Evolutionary conservation across 2,888 invertebrate genomes (phyloP).

Genomic region (Phania funesta): DNA sequence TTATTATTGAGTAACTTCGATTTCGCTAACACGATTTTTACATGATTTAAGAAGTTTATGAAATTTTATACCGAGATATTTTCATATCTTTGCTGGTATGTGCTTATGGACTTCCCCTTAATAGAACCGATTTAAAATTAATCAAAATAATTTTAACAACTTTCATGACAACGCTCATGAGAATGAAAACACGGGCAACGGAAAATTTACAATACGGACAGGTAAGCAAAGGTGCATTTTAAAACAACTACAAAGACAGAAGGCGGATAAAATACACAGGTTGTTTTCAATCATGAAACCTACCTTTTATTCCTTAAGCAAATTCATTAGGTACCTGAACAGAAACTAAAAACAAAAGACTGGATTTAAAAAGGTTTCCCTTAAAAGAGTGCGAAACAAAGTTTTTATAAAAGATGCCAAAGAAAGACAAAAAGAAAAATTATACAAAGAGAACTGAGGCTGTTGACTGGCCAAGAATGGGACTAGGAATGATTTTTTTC

Average conservation of each 20-base stretch:
- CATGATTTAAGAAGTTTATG: background rate
- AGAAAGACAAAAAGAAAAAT: background rate
- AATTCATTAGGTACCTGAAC: constrained; percentile 30
- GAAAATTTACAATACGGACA: background rate
- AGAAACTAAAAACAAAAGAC: constrained; percentile 41
- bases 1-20: background rate
- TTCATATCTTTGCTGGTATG: no score
- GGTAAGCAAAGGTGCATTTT: background rate
- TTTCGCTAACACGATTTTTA: background rate
- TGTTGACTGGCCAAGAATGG: no score
- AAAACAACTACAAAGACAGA: background rate
- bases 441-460: no score
- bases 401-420: no score
- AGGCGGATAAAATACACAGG: background rate
- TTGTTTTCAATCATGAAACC: background rate
- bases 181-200: background rate
- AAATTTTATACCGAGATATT: no score
- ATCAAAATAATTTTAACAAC: no score
- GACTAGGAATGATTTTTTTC: no score
- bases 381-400: constrained; percentile 3
- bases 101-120: no score
- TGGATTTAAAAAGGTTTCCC: constrained; percentile 39
- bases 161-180: background rate
- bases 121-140: no score
- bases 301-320: background rate